Conservation (phyloP, 1,140 invertebrate species). For the Habropoda laboriosa region DNA sequence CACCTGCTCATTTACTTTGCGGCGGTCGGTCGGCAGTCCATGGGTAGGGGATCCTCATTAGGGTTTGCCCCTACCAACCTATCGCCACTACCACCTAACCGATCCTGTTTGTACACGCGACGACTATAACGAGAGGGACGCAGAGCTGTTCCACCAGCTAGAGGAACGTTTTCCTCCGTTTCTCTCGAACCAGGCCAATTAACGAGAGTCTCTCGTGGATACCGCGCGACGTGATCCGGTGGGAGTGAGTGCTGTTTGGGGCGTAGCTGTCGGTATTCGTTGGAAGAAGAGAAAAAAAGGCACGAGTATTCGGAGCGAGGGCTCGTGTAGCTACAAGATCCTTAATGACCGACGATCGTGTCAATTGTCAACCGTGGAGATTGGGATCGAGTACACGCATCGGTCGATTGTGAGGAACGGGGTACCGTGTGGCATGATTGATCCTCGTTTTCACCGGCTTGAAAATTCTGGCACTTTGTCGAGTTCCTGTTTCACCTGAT, state of each 20-base stretch:
- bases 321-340: constrained; percentile 22
- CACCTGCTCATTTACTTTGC: constrained; percentile 76
- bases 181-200: constrained; percentile 44
- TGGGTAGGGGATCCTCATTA: constrained; percentile 70
- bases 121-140: constrained; percentile 27
- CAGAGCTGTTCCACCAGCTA: not conserved
- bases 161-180: constrained; percentile 21
- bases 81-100: constrained; percentile 44
- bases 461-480: too few relatives aligned
- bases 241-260: too few relatives aligned
- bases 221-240: not conserved
- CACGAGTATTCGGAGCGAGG: constrained; percentile 3
- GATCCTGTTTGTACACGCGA: constrained; percentile 43
- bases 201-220: constrained; percentile 31
- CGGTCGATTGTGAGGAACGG: not conserved
- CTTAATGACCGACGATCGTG: constrained; percentile 49
- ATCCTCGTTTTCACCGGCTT: not conserved
- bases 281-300: not conserved
- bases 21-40: constrained; percentile 51
- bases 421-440: not conserved
- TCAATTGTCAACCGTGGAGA: constrained; percentile 32
- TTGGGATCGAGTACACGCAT: not conserved
- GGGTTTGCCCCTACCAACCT: constrained; percentile 62
- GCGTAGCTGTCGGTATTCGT: not conserved
- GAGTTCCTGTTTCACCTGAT: too few relatives aligned